Conservation (phyloP, 2,113 vertebrate genomes). For the Oncorhynchus keta region DNA sequence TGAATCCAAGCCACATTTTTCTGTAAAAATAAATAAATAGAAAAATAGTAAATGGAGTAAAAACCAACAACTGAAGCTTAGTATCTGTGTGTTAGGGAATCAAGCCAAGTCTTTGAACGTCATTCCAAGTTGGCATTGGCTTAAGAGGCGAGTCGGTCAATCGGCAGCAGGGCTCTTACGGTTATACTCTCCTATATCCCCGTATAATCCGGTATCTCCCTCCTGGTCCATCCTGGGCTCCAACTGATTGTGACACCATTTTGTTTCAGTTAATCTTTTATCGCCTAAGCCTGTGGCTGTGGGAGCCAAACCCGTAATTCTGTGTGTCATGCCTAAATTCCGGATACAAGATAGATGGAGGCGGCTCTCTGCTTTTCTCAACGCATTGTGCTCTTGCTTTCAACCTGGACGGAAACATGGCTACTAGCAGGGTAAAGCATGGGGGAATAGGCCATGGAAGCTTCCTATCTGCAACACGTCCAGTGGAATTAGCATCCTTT, state of each 20-base stretch:
- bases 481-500: slow-evolving; percentile 57
- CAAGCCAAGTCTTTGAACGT: slow-evolving; percentile 58
- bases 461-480: slow-evolving; percentile 28
- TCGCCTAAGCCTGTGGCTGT: slow-evolving; percentile 57
- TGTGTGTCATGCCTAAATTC: slow-evolving; percentile 57
- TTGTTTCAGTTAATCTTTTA: slow-evolving; percentile 74
- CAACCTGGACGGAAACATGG: slow-evolving; percentile 40
- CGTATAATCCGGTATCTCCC: no score
- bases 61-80: slow-evolving; percentile 15
- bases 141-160: slow-evolving; percentile 49
- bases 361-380: slow-evolving; percentile 20
- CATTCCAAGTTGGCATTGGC: slow-evolving; percentile 59
- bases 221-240: slow-evolving; percentile 42
- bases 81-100: slow-evolving; percentile 32
- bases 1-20: slow-evolving; percentile 21
- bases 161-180: slow-evolving; percentile 33
- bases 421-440: no score
- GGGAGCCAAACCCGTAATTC: slow-evolving; percentile 52
- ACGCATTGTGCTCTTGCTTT: slow-evolving; percentile 44
- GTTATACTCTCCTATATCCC: no score
- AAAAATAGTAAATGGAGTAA: slow-evolving; percentile 5
- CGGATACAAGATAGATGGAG: slow-evolving; percentile 40
- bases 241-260: slow-evolving; percentile 48
- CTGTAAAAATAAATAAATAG: slow-evolving; percentile 3
- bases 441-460: no score